Evolutionary conservation across 2,113 vertebrate species (phyloP).

Genomic region (Burhinus oedicnemus): DNA sequence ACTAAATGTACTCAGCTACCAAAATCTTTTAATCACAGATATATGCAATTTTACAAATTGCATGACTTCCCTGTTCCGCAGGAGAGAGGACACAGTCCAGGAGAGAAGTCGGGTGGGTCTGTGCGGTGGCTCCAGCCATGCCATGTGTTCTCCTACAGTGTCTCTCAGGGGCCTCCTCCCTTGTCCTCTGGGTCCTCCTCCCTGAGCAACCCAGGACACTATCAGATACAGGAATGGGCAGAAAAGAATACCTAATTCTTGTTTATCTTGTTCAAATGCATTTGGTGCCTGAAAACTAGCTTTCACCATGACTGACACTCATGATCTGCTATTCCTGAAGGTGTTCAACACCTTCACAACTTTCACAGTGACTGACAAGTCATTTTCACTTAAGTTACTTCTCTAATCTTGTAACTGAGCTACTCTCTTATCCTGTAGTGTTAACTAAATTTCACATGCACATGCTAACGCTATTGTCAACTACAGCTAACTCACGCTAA

Average conservation of each 20-base stretch:
- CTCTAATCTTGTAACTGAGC: background rate
- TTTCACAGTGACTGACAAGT: background rate
- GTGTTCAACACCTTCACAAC: background rate
- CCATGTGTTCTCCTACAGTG: background rate
- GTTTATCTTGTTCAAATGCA: background rate
- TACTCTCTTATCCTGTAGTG: background rate
- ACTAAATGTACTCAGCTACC: background rate
- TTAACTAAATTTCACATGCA: background rate
- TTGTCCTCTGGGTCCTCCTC: background rate
- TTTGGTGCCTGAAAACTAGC: background rate
- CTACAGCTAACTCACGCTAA: background rate
- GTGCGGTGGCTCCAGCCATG: background rate
- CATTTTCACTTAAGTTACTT: background rate
- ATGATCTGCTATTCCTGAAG: rapidly evolving
- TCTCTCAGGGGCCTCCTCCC: background rate
- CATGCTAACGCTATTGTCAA: rapidly evolving
- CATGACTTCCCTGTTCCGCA: background rate
- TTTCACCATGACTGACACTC: background rate
- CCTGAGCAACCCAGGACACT: rapidly evolving
- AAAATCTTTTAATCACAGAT: background rate
- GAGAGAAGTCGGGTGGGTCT: rapidly evolving
- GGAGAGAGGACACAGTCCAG: background rate
- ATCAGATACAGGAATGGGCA: background rate
- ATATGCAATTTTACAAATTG: background rate
- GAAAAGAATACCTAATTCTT: background rate